Base-by-base conservation (phyloP, 2,888 invertebrate species). In the Lepidochitona cinerea region DNA sequence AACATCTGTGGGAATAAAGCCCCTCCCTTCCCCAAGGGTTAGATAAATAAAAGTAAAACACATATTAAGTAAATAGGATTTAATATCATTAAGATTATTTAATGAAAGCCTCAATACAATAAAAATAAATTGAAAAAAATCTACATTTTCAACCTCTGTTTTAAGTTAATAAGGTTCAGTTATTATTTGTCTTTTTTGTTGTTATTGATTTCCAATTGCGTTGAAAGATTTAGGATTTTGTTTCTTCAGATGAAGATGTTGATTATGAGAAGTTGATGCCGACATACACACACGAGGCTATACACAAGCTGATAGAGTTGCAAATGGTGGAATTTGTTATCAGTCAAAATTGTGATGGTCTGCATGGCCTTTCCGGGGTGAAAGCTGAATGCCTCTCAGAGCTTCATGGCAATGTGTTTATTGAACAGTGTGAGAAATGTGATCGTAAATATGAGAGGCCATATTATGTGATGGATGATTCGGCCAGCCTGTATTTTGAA, bases 321-420 rank as follows among this genome's bases (percentile, higher is more conserved):
- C 82, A 83, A 1, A 74, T 80, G 65, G 67, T 88, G 12, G 85
- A 87, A 53, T 80, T 82, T 54, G 65, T 87, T 37, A 83, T 87
- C 49, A 87, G 87, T 75, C 88, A 88, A 76, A 88, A 88, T 81
- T 83, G 87, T 6, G 88, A 88, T 75, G 88, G 88, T 0, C 82
- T 88, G 0, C 88, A 88, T 71, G 69, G 79, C 0, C 72, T 86
- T 23, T 84, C 85, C 37, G 87, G 88, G 7, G 71, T 88, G 1
- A 76, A 81, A 9, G 37, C 75, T 18, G 79, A 82, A 1, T 75
- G 78, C 23, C 75, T 88, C 1, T 83, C 86, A 0, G 88, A 88
- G 73, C 84, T 88, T 0, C 88, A 88, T 79, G 88, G 88, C 7
- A 87, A 88, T 70, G 87, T 86, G 18, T 87, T 87, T 73, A 71